Base-by-base conservation (phyloP, 1,140 invertebrate species). In the Zaprionus capensis region DNA sequence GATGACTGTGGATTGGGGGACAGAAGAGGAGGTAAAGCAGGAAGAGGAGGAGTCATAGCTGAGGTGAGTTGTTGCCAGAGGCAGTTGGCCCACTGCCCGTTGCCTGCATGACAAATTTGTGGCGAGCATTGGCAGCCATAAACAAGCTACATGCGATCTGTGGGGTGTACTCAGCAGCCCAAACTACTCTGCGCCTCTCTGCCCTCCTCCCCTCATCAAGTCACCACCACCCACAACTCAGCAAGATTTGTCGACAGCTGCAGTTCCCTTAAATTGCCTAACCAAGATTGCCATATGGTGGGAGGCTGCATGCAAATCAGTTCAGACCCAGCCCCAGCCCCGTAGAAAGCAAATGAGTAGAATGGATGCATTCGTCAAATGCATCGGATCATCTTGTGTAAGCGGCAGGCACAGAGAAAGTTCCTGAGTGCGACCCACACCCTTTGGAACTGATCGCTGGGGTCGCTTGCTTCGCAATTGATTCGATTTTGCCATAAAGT, bases 401-500 rank as follows among this genome's bases (percentile, higher is more conserved):
- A 76, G 56, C 68, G 26, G 46, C 44, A 49, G 44, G 15, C 24
- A 26, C 31, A 73, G 67, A 74, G 75, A 77, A 77, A 77, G 75
- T 77, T 38, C 34, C 31, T 22, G 31, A 36, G 31, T 49, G 53
- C 53, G 55, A 38, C 66, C 58, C 58, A 78, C 76, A 71, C 74
- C 66, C 44, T 24, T 51, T 68, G 46, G 59, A 71, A 75, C 78
- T 66, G 58, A 64, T 81, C 65, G 63, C 28, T 72, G 70, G 55
- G 63, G 63, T 76, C 74, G 71, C 22, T 73, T 77, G 58, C 51
- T 72, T 73, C 53, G 82, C 80, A 86, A 81, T 81, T 85, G 71
- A 84, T 81, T 82, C 57, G 78, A 81, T 79, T 84, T 88, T 79
- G 68, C 84, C 84, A 88, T 88, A 88, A 90, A 79, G 68, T 84